These are phyloP conservation scores for Urechis unicinctus DNA, from an alignment of 2,888 invertebrate genomes.

Conservation along the genomic window DNA sequence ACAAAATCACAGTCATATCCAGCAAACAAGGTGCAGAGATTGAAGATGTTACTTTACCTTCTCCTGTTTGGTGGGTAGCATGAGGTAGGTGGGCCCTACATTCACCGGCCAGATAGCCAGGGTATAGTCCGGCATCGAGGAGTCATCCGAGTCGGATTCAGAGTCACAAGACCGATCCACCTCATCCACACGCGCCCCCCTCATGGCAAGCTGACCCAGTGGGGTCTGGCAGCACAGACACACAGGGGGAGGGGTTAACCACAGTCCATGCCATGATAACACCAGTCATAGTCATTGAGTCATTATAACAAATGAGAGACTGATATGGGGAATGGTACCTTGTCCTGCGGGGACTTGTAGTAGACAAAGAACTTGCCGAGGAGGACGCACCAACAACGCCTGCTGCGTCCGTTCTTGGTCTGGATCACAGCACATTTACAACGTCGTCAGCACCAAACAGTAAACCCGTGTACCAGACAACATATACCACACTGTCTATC, in stretches of 20 bases:
- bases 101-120: conserved; percentile 91
- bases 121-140: conserved; percentile 62
- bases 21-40: too few relatives aligned
- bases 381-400: conserved; percentile 93
- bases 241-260: background rate
- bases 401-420: conserved; percentile 53
- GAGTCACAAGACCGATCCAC: conserved; percentile 62
- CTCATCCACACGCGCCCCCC: conserved; percentile 89
- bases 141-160: conserved; percentile 76
- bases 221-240: conserved; percentile 65
- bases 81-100: conserved; percentile 85
- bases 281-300: background rate
- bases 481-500: too few relatives aligned
- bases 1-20: too few relatives aligned
- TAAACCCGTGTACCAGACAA: too few relatives aligned
- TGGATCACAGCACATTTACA: background rate
- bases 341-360: conserved; percentile 87
- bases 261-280: background rate
- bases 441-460: background rate
- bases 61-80: conserved; percentile 86
- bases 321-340: conserved; percentile 60
- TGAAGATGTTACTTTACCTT: too few relatives aligned
- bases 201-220: conserved; percentile 89
- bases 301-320: background rate
- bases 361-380: conserved; percentile 95